Evolutionary conservation across 2,113 vertebrate species (phyloP).

Genomic region (Nycticryphes semicollaris): DNA sequence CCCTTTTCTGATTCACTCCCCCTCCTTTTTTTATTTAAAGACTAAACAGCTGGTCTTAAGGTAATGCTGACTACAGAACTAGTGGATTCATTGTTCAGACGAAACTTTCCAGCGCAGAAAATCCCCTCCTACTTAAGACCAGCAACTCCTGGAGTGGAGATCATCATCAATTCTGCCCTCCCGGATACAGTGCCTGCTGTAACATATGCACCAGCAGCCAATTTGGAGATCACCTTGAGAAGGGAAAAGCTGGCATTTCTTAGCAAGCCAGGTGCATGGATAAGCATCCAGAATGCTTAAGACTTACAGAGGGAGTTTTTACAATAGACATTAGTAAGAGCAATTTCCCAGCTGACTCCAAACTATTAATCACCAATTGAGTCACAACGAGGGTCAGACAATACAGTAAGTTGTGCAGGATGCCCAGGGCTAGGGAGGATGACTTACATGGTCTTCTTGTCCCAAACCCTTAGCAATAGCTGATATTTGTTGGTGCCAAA

Average conservation of each 20-base stretch:
- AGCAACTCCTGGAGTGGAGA: neutral
- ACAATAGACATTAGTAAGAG: neutral
- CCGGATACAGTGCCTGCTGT: neutral
- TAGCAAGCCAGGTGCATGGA: neutral
- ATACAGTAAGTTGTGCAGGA: neutral
- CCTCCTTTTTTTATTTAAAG: neutral
- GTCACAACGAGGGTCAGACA: neutral
- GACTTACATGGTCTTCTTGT: neutral
- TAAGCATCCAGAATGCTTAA: neutral
- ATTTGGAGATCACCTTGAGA: neutral
- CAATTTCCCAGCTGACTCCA: neutral
- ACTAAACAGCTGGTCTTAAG: neutral
- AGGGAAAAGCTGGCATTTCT: neutral
- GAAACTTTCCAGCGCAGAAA: neutral
- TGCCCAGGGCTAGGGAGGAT: constrained; percentile 21
- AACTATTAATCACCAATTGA: constrained; percentile 8
- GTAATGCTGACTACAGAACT: neutral
- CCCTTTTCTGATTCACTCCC: neutral
- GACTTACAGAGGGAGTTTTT: neutral
- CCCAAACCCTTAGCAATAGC: neutral
- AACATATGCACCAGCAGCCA: neutral
- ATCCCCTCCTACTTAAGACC: neutral
- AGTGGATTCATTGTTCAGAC: neutral
- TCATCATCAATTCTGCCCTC: neutral
- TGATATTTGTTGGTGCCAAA: neutral